These are phyloP conservation scores for Acleris sparsana DNA, from an alignment of 2,888 invertebrate genomes.

Conservation along the genomic window DNA sequence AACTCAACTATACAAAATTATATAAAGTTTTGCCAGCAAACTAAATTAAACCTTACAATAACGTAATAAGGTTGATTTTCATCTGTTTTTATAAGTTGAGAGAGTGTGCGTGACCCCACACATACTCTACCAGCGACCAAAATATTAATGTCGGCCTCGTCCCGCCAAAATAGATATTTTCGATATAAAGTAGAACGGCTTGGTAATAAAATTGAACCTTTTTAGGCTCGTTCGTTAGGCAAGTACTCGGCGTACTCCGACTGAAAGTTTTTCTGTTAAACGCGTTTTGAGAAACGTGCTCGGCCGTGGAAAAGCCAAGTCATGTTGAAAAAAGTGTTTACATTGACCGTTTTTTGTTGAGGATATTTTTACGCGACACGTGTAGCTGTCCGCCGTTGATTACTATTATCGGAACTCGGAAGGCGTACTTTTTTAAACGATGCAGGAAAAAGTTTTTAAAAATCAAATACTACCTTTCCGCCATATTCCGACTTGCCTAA, in stretches of 20 bases:
- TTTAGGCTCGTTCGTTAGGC: slow-evolving; percentile 14
- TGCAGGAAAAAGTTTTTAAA: neutral
- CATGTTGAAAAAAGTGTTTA: slow-evolving; percentile 29
- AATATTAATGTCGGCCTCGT: slow-evolving; percentile 63
- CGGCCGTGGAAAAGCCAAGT: slow-evolving; percentile 19
- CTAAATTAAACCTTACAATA: slow-evolving; percentile 40
- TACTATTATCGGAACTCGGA: slow-evolving; percentile 11
- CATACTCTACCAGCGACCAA: slow-evolving; percentile 55
- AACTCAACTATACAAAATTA: slow-evolving; percentile 54
- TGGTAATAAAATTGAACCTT: slow-evolving; percentile 37
- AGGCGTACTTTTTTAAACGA: slow-evolving; percentile 7
- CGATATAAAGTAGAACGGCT: slow-evolving; percentile 40
- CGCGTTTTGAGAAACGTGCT: slow-evolving; percentile 19
- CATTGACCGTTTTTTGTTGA: slow-evolving; percentile 20
- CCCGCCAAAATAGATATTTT: slow-evolving; percentile 65
- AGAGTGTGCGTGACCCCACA: slow-evolving; percentile 46
- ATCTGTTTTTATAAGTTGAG: slow-evolving; percentile 33
- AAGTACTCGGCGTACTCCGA: slow-evolving; percentile 2
- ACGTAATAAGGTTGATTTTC: slow-evolving; percentile 38
- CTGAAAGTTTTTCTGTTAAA: slow-evolving; percentile 10
- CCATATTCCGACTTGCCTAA: too few species aligned
- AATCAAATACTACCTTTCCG: too few species aligned
- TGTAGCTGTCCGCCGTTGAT: slow-evolving; percentile 20
- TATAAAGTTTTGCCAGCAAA: slow-evolving; percentile 43
- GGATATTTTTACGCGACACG: slow-evolving; percentile 21